These are phyloP conservation scores for Holotrichia oblita DNA, from an alignment of 1,140 invertebrate genomes.

Conservation along the genomic window DNA sequence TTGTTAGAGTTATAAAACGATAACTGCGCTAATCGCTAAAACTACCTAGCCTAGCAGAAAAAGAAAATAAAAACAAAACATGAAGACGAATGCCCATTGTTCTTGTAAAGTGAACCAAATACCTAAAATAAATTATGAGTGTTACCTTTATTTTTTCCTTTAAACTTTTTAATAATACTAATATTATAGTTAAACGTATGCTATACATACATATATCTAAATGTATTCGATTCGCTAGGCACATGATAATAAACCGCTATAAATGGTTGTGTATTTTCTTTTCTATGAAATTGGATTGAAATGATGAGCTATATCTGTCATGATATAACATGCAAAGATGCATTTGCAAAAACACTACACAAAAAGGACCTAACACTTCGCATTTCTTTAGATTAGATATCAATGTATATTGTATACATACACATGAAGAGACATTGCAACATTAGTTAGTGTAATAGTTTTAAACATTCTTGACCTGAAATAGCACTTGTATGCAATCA, in stretches of 20 bases:
- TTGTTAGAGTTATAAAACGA: neutral
- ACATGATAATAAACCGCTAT: constrained; percentile 13
- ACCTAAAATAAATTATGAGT: neutral
- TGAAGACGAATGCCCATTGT: constrained; percentile 1
- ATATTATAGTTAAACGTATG: neutral
- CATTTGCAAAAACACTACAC: constrained; percentile 14
- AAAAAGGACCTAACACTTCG: constrained; percentile 15
- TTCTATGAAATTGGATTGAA: neutral
- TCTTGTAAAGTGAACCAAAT: neutral
- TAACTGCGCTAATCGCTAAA: constrained; percentile 17
- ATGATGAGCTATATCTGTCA: constrained; percentile 27
- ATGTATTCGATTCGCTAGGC: neutral
- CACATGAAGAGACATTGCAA: neutral
- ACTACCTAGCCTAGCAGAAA: neutral
- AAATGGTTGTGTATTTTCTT: constrained; percentile 19
- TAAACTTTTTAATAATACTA: neutral
- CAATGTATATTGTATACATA: neutral
- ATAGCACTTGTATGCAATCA: constrained; percentile 24
- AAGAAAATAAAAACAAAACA: neutral
- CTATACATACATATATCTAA: neutral
- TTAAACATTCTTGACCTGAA: neutral
- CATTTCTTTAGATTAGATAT: neutral
- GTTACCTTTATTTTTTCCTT: neutral
- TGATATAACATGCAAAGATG: constrained; percentile 38
- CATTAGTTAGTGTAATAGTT: neutral